Evolutionary conservation across 2,888 invertebrate species (phyloP).

Genomic region (Orchesella flavescens): DNA sequence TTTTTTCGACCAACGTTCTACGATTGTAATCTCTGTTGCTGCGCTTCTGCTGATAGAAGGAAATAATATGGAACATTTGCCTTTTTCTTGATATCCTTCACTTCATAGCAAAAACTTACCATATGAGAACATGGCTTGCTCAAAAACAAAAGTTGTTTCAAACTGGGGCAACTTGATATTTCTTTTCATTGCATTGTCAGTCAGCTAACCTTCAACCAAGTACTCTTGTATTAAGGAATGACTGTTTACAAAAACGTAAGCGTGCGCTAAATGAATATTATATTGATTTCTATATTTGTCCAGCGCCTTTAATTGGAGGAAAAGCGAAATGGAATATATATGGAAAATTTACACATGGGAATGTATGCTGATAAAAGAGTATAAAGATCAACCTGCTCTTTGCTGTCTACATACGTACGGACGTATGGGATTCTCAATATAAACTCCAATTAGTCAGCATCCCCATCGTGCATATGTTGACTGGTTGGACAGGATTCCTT

Average conservation of each 20-base stretch:
- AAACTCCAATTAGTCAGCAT: slow-evolving; percentile 59
- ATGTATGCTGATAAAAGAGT: too few relatives aligned
- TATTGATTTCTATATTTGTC: slow-evolving; percentile 61
- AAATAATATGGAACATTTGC: too few relatives aligned
- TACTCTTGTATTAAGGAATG: too few relatives aligned
- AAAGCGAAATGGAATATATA: too few relatives aligned
- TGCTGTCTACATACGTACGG: too few relatives aligned
- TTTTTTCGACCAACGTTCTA: slow-evolving; percentile 28
- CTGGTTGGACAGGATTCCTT: slow-evolving; percentile 48
- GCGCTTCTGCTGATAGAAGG: neutral
- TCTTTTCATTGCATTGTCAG: neutral
- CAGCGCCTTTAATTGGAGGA: neutral
- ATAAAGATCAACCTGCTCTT: too few relatives aligned
- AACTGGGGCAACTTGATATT: slow-evolving; percentile 36
- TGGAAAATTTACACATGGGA: too few relatives aligned
- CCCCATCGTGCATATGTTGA: slow-evolving; percentile 63
- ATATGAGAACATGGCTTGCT: too few relatives aligned
- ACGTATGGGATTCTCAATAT: too few relatives aligned
- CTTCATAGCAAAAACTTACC: too few relatives aligned
- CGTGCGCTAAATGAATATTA: neutral
- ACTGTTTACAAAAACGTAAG: too few relatives aligned
- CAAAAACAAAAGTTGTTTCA: neutral
- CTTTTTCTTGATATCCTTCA: too few relatives aligned
- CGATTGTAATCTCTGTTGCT: slow-evolving; percentile 9
- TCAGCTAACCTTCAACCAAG: neutral